These are phyloP conservation scores for Agrotis exclamationis DNA, from an alignment of 2,888 invertebrate genomes.

Conservation along the genomic window DNA sequence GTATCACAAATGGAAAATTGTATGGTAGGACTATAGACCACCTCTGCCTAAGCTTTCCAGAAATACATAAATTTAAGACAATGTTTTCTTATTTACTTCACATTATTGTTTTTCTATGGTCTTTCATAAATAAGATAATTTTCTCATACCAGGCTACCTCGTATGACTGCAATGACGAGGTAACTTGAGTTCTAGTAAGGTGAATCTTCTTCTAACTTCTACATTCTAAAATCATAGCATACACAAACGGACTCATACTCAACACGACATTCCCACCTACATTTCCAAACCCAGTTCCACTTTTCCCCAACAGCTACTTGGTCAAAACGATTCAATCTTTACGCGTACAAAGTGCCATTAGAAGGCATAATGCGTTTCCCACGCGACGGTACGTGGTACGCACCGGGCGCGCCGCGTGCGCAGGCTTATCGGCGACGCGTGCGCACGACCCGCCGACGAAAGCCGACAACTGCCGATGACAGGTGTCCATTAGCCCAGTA, in stretches of 20 bases:
- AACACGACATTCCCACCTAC: background rate
- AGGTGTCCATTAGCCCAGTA: constrained; percentile 63
- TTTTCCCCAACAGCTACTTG: constrained; percentile 9
- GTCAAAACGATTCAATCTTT: constrained; percentile 47
- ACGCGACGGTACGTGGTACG: constrained; percentile 62
- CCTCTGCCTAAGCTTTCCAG: too few species aligned
- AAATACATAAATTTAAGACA: background rate
- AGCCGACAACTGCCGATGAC: constrained; percentile 63
- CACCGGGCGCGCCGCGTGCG: constrained; percentile 56
- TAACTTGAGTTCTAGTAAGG: too few species aligned
- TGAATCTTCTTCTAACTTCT: background rate
- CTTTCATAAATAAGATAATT: background rate
- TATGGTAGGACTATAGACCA: background rate
- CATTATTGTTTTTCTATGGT: background rate
- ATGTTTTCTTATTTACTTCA: background rate
- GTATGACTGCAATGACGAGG: background rate
- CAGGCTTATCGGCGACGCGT: constrained; percentile 74
- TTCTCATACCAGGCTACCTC: background rate
- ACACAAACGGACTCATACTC: background rate
- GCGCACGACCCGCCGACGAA: constrained; percentile 70
- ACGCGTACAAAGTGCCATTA: constrained; percentile 56
- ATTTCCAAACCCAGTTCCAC: background rate
- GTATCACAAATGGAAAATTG: background rate
- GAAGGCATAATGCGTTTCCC: constrained; percentile 70
- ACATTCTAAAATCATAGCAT: background rate